Percentiles rank a stretch among this genome's conserved stretches.
Conservation (phyloP, 1,140 invertebrate genomes). For the Drosophila auraria region DNA sequence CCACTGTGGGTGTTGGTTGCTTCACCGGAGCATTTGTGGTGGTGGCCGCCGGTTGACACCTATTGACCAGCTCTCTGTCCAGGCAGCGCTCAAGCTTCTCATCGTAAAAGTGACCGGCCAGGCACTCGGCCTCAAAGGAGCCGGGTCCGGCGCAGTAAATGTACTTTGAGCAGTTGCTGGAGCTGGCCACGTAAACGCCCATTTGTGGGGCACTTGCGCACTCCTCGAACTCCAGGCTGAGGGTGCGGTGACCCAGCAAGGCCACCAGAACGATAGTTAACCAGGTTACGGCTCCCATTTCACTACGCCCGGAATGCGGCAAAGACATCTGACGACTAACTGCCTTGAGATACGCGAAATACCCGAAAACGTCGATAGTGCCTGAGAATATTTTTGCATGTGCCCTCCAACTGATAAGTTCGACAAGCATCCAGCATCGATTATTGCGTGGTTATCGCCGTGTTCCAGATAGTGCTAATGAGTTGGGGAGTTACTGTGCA, state of each 20-base stretch:
- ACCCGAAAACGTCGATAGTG: background rate
- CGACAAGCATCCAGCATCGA: conserved; percentile 34
- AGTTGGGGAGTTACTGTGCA: conserved; percentile 12
- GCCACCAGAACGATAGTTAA: conserved; percentile 13
- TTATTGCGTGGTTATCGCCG: conserved; percentile 30
- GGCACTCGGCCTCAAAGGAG: conserved; percentile 50
- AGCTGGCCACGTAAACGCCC: conserved; percentile 48
- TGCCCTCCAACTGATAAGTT: conserved; percentile 29
- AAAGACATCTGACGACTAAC: conserved; percentile 22
- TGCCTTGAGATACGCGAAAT: background rate
- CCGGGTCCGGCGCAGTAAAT: conserved; percentile 52
- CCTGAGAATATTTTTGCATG: conserved; percentile 41
- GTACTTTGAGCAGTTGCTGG: conserved; percentile 42
- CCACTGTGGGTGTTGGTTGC: background rate
- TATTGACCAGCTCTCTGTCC: conserved; percentile 17
- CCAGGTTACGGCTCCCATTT: conserved; percentile 19
- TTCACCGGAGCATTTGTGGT: background rate
- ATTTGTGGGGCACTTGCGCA: conserved; percentile 27
- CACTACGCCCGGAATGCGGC: conserved; percentile 4
- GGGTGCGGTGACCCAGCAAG: conserved; percentile 5
- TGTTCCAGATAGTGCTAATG: conserved; percentile 33
- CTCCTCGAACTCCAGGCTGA: conserved; percentile 16
- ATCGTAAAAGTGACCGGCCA: conserved; percentile 36
- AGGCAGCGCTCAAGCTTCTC: conserved; percentile 39
- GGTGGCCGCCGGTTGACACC: conserved; percentile 1